Conservation (phyloP, 2,113 vertebrate species). For the Sceloporus tristichus region DNA sequence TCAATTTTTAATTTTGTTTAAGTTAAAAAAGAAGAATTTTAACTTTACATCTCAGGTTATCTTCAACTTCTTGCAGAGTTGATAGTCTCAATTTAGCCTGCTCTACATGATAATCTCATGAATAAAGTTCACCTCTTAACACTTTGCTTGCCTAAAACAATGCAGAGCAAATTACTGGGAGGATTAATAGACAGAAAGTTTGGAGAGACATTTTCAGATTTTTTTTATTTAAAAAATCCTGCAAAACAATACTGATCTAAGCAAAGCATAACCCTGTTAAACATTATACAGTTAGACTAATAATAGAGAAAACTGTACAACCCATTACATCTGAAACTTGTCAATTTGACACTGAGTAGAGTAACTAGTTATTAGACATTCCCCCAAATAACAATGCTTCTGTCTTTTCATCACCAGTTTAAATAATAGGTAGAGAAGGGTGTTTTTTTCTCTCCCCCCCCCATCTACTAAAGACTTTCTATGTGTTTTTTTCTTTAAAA, state of each 20-base stretch:
- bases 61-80: not conserved
- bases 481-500: not conserved
- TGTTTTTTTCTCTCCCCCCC: not conserved
- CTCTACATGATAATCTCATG: not conserved
- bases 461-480: constrained; percentile 25
- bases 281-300: constrained; percentile 36
- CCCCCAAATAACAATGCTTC: constrained; percentile 23
- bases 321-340: constrained; percentile 51
- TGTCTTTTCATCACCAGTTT: constrained; percentile 34
- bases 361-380: constrained; percentile 42
- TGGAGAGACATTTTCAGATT: not conserved
- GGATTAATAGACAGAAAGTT: not conserved
- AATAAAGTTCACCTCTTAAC: not conserved
- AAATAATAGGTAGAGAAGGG: constrained; percentile 21
- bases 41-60: not conserved
- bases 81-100: constrained; percentile 13
- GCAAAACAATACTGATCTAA: constrained; percentile 2
- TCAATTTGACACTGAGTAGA: constrained; percentile 42
- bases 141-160: constrained; percentile 36
- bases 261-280: constrained; percentile 25
- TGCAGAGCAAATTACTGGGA: constrained; percentile 1
- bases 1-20: not conserved
- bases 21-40: not conserved
- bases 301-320: constrained; percentile 29
- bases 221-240: not conserved